These are phyloP conservation scores for Lucinisca nassula DNA, from an alignment of 2,888 invertebrate genomes.

Conservation along the genomic window DNA sequence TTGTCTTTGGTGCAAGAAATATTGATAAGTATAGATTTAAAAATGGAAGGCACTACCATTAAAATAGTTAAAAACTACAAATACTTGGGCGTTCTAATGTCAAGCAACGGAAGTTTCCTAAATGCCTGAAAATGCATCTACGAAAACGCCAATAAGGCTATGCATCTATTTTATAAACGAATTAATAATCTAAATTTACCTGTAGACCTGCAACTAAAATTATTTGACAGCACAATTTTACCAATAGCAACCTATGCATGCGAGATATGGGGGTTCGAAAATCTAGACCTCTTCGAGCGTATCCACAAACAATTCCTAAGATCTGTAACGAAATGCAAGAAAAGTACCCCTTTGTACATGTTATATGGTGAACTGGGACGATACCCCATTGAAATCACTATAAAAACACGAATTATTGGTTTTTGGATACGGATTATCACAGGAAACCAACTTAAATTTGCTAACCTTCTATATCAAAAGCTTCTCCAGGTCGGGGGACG, in stretches of 20 bases:
- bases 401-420: conserved; percentile 2
- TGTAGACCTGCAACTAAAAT: neutral
- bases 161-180: neutral
- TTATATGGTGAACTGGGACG: conserved; percentile 1
- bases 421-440: conserved; percentile 3
- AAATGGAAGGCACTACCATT: neutral
- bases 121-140: neutral
- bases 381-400: conserved; percentile 5
- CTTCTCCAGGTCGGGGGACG: neutral
- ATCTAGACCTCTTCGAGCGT: neutral
- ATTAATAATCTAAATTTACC: too few species aligned
- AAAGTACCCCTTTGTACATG: neutral
- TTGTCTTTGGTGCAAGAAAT: neutral
- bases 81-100: neutral
- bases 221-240: neutral
- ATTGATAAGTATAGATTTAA: neutral
- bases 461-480: neutral
- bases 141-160: neutral
- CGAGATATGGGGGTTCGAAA: neutral
- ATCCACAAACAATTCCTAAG: neutral
- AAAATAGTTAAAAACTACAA: neutral
- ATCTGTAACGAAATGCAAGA: neutral
- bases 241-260: too few species aligned
- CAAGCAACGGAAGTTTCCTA: neutral
- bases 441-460: conserved; percentile 15